These are phyloP conservation scores for Drosophila austrosaltans DNA, from an alignment of 2,888 invertebrate genomes.

Conservation along the genomic window DNA sequence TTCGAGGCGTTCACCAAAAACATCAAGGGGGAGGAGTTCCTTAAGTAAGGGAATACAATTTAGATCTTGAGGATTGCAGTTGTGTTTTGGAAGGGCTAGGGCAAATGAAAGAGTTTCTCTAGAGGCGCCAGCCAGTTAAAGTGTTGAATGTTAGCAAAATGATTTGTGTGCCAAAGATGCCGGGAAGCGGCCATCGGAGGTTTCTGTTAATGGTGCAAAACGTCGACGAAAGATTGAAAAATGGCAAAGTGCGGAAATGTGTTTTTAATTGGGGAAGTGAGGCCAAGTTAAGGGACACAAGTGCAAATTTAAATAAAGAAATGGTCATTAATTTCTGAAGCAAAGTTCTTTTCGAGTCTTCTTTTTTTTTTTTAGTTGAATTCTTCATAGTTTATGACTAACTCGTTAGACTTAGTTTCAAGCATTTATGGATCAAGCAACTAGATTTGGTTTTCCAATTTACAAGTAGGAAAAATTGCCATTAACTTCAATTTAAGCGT, in stretches of 20 bases:
- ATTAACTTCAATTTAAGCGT: not conserved
- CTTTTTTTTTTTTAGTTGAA: too few relatives aligned
- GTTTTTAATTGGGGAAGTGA: not conserved
- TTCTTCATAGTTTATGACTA: too few relatives aligned
- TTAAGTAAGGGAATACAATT: constrained; percentile 33
- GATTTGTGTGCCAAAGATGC: constrained; percentile 7
- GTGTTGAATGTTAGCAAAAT: constrained; percentile 6
- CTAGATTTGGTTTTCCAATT: too few relatives aligned
- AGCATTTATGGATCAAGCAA: too few relatives aligned
- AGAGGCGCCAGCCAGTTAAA: constrained; percentile 28
- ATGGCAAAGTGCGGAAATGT: not conserved
- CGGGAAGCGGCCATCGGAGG: not conserved
- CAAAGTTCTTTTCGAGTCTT: too few relatives aligned
- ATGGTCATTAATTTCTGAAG: not conserved
- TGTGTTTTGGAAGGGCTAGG: constrained; percentile 11
- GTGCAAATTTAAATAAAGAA: not conserved
- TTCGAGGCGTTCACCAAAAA: constrained; percentile 10
- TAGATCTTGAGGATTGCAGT: constrained; percentile 38
- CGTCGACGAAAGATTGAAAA: constrained; percentile 1
- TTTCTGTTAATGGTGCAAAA: constrained; percentile 1
- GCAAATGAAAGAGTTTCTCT: not conserved
- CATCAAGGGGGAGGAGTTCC: constrained; percentile 3
- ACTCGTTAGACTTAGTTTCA: too few relatives aligned
- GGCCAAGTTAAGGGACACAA: not conserved
- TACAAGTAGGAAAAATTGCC: too few relatives aligned